Base-by-base conservation (phyloP, 2,797 vertebrate species). In the Enteromius paludinosus region DNA sequence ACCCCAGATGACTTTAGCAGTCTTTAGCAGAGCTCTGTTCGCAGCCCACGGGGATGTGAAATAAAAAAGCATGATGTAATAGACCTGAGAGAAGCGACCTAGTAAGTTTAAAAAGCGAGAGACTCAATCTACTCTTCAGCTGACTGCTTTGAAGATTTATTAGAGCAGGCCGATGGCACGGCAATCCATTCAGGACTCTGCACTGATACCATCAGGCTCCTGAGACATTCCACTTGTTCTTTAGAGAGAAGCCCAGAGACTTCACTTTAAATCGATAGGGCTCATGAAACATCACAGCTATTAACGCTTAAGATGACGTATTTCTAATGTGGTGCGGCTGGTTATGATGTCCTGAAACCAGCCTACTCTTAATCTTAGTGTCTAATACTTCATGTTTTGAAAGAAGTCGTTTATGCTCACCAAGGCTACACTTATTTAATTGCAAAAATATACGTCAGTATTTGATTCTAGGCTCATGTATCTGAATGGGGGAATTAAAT, bases 61-160 rank as follows among this genome's bases (percentile, higher is more conserved):
- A 65, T 38, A 52, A 64, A 74, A 45, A 81, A 74, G n/a, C 69
- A 52, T 81, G 59, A 73, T 38, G 59, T 64, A 73, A 64, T 35
- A 25, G 56, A 52, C 12, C 25, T 35, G 68, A 68, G 54, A 61
- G 66, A 71, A 23, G 38, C 10, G 38, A 80, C 52, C 52, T 15
- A 72, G 25, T 35, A 81, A 25, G 20, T 81, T 72, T n/a, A 72
- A 62, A 56, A 35, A 62, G n/a, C 25, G 25, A 25, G 43, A 73
- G 56, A 72, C 54, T 72, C 20, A 62, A 18, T 72, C 68, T 33
- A 62, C 54, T 62, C 25, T 6, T 43, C n/a, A 38, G 47, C 47
- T 9, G 12, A 35, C 7, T 35, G 3, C 18, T 78, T 43, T 71
- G 23, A 61, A 71, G 66, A 45, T 71, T 62, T 80, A 71, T 71